Evolutionary conservation across 2,797 vertebrate genomes (phyloP).

Genomic region (Monodelphis domestica): DNA sequence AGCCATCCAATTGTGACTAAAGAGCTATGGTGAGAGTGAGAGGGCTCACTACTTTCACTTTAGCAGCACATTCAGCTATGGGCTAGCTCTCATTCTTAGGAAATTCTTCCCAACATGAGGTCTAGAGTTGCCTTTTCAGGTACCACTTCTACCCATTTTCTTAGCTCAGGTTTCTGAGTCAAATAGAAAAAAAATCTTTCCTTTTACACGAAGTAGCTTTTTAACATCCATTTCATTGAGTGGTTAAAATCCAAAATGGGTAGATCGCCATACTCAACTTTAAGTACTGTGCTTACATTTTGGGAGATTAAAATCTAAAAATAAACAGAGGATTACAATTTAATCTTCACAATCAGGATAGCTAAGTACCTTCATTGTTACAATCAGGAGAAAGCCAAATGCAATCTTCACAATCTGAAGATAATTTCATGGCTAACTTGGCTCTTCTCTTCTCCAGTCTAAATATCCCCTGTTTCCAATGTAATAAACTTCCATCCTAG

Average conservation of each 20-base stretch:
- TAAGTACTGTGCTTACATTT: no score
- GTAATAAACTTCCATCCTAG: background rate
- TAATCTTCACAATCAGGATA: no score
- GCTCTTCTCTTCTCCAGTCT: background rate
- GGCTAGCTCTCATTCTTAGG: background rate
- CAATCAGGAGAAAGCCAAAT: no score
- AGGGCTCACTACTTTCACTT: background rate
- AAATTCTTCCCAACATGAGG: background rate
- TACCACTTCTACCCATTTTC: background rate
- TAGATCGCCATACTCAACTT: no score
- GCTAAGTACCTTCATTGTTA: no score
- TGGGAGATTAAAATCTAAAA: no score
- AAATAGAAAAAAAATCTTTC: background rate
- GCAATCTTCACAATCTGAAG: no score
- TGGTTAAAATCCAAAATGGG: no score
- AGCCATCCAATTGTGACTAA: background rate
- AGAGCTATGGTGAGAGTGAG: background rate
- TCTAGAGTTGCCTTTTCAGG: background rate
- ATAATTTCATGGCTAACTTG: background rate
- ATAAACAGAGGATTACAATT: no score
- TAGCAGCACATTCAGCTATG: background rate
- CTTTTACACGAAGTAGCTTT: background rate
- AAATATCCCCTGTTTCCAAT: background rate
- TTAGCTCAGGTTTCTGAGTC: background rate
- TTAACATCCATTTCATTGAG: no score